Evolutionary conservation across 2,888 invertebrate species (phyloP).

Genomic region (Drosophila crucigera): DNA sequence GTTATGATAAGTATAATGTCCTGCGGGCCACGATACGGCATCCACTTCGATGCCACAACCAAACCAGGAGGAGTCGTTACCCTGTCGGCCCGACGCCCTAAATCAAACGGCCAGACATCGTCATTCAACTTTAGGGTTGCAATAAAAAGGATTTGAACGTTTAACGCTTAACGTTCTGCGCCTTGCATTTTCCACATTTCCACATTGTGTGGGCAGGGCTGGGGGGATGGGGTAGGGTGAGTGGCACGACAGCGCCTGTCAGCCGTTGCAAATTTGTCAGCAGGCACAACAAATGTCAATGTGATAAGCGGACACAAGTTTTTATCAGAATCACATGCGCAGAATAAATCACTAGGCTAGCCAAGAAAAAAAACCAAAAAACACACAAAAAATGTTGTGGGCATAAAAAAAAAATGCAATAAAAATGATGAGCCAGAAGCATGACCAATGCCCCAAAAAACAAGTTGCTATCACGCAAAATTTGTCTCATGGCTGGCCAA

Average conservation of each 20-base stretch:
- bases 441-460: slow-evolving; percentile 38
- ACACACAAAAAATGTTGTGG: slow-evolving; percentile 4
- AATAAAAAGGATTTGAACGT: slow-evolving; percentile 47
- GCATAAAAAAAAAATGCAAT: slow-evolving; percentile 52
- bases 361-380: slow-evolving; percentile 11
- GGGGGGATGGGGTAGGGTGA: slow-evolving; percentile 3
- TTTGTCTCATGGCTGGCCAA: slow-evolving; percentile 52
- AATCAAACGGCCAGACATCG: slow-evolving; percentile 51
- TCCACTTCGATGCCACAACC: slow-evolving; percentile 39
- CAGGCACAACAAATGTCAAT: slow-evolving; percentile 67
- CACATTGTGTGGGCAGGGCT: slow-evolving; percentile 43
- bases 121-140: slow-evolving; percentile 52
- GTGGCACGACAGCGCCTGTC: slow-evolving; percentile 21
- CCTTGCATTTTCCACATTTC: slow-evolving; percentile 39
- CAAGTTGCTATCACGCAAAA: slow-evolving; percentile 51
- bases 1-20: slow-evolving; percentile 51
- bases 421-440: slow-evolving; percentile 60
- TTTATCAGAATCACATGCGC: slow-evolving; percentile 61
- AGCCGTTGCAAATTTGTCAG: slow-evolving; percentile 75
- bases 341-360: slow-evolving; percentile 65
- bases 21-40: slow-evolving; percentile 56
- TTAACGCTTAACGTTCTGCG: slow-evolving; percentile 27
- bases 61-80: slow-evolving; percentile 47
- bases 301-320: slow-evolving; percentile 72
- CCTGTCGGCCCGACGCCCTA: slow-evolving; percentile 35